Conservation (phyloP, 2,888 invertebrate genomes). For the Tenthredo mesomela region DNA sequence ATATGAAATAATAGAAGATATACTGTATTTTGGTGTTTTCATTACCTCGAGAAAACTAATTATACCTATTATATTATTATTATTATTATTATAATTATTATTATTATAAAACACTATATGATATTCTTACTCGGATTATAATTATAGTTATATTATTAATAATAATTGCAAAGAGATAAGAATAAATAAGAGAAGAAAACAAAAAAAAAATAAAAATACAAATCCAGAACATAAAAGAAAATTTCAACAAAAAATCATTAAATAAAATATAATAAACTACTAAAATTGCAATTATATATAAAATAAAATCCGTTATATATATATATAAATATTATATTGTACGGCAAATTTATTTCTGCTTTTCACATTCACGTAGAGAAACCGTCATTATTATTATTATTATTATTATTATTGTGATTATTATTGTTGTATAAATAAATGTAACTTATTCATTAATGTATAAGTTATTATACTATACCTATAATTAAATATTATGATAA, state of each 20-base stretch:
- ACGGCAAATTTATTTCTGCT: conserved; percentile 26
- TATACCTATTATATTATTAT: not conserved
- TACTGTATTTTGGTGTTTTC: conserved; percentile 33
- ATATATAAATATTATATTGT: not conserved
- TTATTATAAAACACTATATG: not conserved
- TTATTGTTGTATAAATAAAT: conserved; percentile 40
- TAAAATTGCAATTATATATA: conserved; percentile 15
- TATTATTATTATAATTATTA: not conserved
- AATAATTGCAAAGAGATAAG: not conserved
- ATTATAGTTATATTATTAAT: not conserved
- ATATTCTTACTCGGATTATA: conserved; percentile 23
- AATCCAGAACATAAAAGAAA: not conserved
- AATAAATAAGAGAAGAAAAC: not conserved
- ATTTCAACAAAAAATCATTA: not conserved
- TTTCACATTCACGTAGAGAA: conserved; percentile 14
- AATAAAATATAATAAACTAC: not conserved
- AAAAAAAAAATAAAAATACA: not conserved
- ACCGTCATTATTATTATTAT: conserved; percentile 36
- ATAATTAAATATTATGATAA: conserved; percentile 25
- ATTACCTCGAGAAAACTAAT: conserved; percentile 26
- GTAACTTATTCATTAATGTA: conserved; percentile 3
- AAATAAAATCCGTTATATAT: not conserved
- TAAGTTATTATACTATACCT: not conserved
- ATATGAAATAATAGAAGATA: conserved; percentile 22
- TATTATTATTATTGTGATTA: conserved; percentile 46